Base-by-base conservation (phyloP, 2,888 invertebrate genomes). In the Onchidella celtica region DNA sequence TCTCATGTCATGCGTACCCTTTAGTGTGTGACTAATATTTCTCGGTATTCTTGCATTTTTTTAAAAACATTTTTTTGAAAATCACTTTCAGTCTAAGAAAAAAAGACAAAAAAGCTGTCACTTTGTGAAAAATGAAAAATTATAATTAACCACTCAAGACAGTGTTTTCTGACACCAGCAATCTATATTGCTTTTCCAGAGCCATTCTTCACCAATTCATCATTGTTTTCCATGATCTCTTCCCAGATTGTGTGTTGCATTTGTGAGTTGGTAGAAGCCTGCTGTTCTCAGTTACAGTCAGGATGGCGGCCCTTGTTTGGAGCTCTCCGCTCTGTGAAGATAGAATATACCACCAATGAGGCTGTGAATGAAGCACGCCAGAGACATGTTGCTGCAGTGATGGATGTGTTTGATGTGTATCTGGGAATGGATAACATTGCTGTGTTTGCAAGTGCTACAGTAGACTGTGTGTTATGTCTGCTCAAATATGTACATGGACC, bases 281-380 rank as follows among this genome's bases (percentile, higher is more conserved):
- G 97, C 92, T 95, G 97, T 88, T 96, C 96, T 83, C 98, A 98
- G 94, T 97, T 99, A 63, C 95, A 97, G 86, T 98, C 98, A 0
- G 99, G 99, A 0, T 99, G 99, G 99, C 95, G 98, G 77, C 97
- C 99, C 0, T 94, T 99, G 1, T 99, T 99, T 92, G 98, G 98
- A 17, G 98, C 98, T 0, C 94, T 99, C 65, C 95, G 98, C 29
- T 97, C 97, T 66, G 97, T 98, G 0, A 91, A 91, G 85, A 92
- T 93, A 72, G 92, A 93, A 82, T 92, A 90, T 84, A 93, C 92
- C 1, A 89, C 91, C 40, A 90, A 89, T 57, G 92, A 92, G 82
- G 91, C 91, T 66, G 89, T 93, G 38, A 92, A 93, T 84, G 92
- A 92, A 81, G 91, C 90, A 0, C 84, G 93, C 63, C 92, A 92